Evolutionary conservation across 1,140 invertebrate genomes (phyloP).

Genomic region (Drosophila kohkoa): DNA sequence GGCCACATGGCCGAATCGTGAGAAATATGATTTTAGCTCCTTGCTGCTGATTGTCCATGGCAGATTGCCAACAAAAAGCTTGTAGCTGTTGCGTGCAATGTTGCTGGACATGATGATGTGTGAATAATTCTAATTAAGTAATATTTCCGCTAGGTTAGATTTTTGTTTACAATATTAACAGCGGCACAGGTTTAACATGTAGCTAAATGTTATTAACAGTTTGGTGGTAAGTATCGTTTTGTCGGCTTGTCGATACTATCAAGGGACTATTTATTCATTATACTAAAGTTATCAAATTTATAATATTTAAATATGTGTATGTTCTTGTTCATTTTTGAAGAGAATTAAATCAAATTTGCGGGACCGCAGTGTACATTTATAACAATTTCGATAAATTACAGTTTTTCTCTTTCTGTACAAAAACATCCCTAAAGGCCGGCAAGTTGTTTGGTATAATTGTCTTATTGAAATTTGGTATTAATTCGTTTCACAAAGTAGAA

Average conservation of each 20-base stretch:
- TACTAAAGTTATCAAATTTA: no score
- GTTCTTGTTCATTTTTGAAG: no score
- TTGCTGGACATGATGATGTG: constrained; percentile 57
- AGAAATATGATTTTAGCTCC: constrained; percentile 91
- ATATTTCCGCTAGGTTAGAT: not conserved
- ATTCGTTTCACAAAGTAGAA: not conserved
- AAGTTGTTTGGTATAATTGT: not conserved
- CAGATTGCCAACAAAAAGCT: constrained; percentile 90
- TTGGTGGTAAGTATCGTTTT: not conserved
- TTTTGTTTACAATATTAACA: constrained; percentile 32
- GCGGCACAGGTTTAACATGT: not conserved
- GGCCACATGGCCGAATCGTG: constrained; percentile 89
- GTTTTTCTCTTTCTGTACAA: no score
- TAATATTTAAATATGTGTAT: no score
- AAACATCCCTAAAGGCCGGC: not conserved
- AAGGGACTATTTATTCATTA: no score
- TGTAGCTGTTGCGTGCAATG: constrained; percentile 85
- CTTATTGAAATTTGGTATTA: constrained; percentile 12
- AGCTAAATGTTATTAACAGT: not conserved
- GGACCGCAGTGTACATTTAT: no score
- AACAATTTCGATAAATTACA: not conserved
- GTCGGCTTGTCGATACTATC: not conserved
- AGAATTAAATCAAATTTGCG: no score
- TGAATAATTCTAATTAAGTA: constrained; percentile 3
- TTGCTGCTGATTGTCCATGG: constrained; percentile 91